Base-by-base conservation (phyloP, 2,888 invertebrate genomes). In the Quadroppia sp. region DNA sequence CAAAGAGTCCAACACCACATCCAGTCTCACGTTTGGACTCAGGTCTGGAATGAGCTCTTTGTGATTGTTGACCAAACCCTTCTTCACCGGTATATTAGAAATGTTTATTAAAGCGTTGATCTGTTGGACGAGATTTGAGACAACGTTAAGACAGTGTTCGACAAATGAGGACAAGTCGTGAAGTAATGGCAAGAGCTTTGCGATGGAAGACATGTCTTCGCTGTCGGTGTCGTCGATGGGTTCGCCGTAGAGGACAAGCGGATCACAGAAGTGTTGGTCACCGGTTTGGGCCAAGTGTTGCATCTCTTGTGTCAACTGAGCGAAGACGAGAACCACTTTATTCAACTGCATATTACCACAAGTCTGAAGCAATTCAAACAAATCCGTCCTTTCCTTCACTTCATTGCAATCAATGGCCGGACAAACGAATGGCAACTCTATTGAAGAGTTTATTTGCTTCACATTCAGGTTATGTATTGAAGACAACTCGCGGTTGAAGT, bases 271-370 rank as follows among this genome's bases (percentile, higher is more conserved):
- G 7, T 56, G 28, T n/a, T 72, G 13, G 28, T 23, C 15, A 36
- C 69, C 75, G 32, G 67, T 69, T 28, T 25, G 23, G 3, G 74
- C 50, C 20, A 94, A 84, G 72, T 85, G 81, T 73, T 87, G 84
- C 75, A 91, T 87, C 84, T 95, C 94, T 78, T 87, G 85, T 82
- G 91, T 92, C 1, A 93, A 84, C 11, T 90, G 87, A 20, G 89
- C 88, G 75, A 95, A 86, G 0, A 91, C 90, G 56, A 89, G 87
- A 11, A 95, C 84, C 64, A 93, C 81, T 78, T 84, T 84, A 79
- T 84, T 84, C 61, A 78, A 69, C 64, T 76, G 69, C 45, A 69
- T 75, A 56, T 76, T 76, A 40, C 76, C 76, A 71, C 76, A 75
- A 2, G 76, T 76, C 40, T 75, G 74, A 11, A 76, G 53, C 7